Percentiles rank a stretch among this genome's conserved stretches.
Evolutionary conservation across 2,888 invertebrate genomes (phyloP).

Genomic region (Drosophila setosimentum): DNA sequence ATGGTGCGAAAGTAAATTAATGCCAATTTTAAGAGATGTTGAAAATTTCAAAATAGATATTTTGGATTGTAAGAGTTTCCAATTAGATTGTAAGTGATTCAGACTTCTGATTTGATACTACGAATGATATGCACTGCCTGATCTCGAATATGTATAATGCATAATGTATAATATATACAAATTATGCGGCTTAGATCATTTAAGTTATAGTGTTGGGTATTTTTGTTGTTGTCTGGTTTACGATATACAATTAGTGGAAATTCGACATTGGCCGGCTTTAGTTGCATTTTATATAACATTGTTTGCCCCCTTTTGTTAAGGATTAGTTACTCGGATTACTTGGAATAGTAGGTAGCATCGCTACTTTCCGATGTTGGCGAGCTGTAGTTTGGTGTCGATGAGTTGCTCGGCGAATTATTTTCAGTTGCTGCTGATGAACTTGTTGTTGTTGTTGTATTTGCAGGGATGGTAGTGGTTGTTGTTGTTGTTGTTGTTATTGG

Average conservation of each 20-base stretch:
- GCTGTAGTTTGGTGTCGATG: conserved; percentile 63
- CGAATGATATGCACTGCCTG: conserved; percentile 51
- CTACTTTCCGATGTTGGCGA: conserved; percentile 78
- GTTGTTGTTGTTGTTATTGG: conserved; percentile 51
- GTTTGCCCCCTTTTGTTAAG: conserved; percentile 16
- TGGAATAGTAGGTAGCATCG: conserved; percentile 64
- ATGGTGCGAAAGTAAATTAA: conserved; percentile 32
- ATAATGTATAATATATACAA: conserved; percentile 37
- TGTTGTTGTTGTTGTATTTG: conserved; percentile 20
- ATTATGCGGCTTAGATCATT: conserved; percentile 29
- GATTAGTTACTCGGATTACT: conserved; percentile 64
- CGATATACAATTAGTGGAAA: conserved; percentile 56
- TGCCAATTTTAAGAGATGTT: conserved; percentile 36
- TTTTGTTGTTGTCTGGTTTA: conserved; percentile 36
- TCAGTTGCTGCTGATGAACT: conserved; percentile 15
- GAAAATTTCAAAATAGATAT: conserved; percentile 7
- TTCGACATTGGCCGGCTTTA: conserved; percentile 75
- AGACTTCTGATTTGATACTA: conserved; percentile 21
- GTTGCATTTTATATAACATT: conserved; percentile 37
- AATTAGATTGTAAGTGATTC: conserved; percentile 2
- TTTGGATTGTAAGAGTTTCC: neutral
- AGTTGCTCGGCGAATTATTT: conserved; percentile 50
- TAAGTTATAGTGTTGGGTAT: conserved; percentile 30
- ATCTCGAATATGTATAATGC: conserved; percentile 10
- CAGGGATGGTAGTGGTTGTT: conserved; percentile 26